phyloP scores from a whole-genome alignment of 1,140 invertebrate species.

The Apolygus lucorum region DNA sequence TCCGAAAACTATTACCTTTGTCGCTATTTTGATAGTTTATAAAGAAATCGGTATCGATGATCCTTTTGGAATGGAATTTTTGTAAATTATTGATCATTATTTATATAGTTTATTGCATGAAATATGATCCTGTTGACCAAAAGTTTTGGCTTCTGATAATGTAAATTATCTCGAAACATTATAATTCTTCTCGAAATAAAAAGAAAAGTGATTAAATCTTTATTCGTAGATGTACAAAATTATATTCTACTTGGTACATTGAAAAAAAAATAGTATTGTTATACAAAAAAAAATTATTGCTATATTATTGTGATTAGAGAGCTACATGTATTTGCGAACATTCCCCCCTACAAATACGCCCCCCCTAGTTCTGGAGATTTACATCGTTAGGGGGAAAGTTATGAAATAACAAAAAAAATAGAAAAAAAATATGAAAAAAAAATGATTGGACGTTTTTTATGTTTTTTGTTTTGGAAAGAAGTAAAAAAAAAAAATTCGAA shows the following conservation, averaged over 20 bases:
- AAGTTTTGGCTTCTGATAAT: slow-evolving; percentile 10
- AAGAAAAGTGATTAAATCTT: background rate
- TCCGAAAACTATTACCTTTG: background rate
- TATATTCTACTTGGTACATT: slow-evolving; percentile 7
- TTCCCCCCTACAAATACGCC: slow-evolving; percentile 29
- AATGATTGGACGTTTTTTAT: background rate
- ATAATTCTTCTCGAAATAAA: background rate
- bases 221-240: slow-evolving; percentile 26
- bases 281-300: background rate
- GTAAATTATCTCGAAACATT: no score
- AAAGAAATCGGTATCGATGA: background rate
- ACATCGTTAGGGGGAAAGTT: slow-evolving; percentile 42
- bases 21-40: background rate
- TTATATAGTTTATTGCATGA: slow-evolving; percentile 11
- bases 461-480: background rate
- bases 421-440: background rate
- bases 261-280: background rate
- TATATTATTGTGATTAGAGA: slow-evolving; percentile 22
- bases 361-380: slow-evolving; percentile 45
- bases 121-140: slow-evolving; percentile 9
- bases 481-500: slow-evolving; percentile 1
- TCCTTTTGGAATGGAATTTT: background rate
- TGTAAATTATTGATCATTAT: slow-evolving; percentile 10
- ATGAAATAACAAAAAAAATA: background rate
- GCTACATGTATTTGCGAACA: slow-evolving; percentile 23